A percentile compares a stretch with the other conserved stretches of the same genome.
Conservation (phyloP, 2,888 invertebrate genomes). For the Pachliopta kotzebuea region DNA sequence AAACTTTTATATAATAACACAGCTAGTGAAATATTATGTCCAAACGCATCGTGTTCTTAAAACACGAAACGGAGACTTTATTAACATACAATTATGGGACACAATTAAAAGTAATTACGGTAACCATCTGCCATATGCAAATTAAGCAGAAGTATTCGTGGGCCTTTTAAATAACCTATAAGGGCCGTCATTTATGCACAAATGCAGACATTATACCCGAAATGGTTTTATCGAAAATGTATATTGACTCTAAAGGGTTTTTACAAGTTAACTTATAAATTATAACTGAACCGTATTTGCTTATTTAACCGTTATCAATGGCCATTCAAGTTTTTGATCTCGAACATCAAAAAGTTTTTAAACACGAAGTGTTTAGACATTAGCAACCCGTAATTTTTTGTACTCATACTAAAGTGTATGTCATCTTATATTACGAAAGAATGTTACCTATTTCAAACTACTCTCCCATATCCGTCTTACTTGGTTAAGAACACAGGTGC, state of each 20-base stretch:
- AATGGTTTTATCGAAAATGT: slow-evolving; percentile 6
- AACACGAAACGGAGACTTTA: background rate
- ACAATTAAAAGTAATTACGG: slow-evolving; percentile 1
- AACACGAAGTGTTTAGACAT: background rate
- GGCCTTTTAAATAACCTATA: slow-evolving; percentile 2
- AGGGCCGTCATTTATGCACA: background rate
- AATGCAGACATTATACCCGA: slow-evolving; percentile 12
- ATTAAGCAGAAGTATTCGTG: slow-evolving; percentile 1
- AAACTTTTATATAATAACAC: too few relatives aligned
- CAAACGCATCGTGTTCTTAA: too few relatives aligned
- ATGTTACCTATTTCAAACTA: too few relatives aligned
- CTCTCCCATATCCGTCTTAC: too few relatives aligned
- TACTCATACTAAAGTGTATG: too few relatives aligned
- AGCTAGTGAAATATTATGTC: background rate
- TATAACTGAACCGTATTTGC: background rate
- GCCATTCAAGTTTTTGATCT: too few relatives aligned
- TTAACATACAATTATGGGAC: slow-evolving; percentile 7
- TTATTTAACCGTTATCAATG: background rate
- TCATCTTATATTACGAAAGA: too few relatives aligned
- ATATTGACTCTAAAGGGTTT: background rate
- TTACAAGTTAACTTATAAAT: background rate
- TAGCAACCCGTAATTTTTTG: too few relatives aligned
- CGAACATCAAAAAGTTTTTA: too few relatives aligned
- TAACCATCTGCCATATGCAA: slow-evolving; percentile 8
- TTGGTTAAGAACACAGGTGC: too few relatives aligned